Evolutionary conservation across 2,113 vertebrate genomes (phyloP).

Genomic region (Catharus fuscescens): DNA sequence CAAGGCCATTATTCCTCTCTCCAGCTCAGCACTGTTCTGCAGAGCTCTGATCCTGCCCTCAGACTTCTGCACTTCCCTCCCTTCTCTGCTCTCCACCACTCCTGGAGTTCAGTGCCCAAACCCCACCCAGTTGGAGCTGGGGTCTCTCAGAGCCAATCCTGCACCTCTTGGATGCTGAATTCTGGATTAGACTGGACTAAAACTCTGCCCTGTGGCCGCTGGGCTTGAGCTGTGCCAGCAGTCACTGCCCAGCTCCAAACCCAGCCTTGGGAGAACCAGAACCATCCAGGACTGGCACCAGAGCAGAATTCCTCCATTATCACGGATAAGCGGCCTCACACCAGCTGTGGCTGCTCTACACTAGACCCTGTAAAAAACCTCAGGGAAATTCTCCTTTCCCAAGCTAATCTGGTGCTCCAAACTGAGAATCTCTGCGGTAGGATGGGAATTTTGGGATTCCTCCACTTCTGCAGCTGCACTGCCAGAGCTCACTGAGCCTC

Average conservation of each 20-base stretch:
- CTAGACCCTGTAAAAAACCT: not conserved
- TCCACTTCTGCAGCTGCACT: not conserved
- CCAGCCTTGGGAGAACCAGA: not conserved
- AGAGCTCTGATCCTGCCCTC: not conserved
- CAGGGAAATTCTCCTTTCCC: not conserved
- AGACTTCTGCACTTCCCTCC: not conserved
- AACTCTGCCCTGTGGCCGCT: not conserved
- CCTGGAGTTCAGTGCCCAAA: not conserved
- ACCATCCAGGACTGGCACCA: not conserved
- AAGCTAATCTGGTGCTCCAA: not conserved
- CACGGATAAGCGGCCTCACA: not conserved
- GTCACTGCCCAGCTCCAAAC: not conserved
- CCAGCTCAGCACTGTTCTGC: not conserved
- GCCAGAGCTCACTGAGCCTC: not conserved
- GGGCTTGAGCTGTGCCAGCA: not conserved
- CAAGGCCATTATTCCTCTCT: not conserved
- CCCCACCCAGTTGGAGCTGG: fast-evolving
- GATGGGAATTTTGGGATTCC: not conserved
- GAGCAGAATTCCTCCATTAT: not conserved
- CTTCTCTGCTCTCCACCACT: not conserved
- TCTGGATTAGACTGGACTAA: fast-evolving
- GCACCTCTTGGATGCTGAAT: not conserved
- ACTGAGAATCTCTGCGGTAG: not conserved
- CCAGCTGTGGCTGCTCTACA: not conserved
- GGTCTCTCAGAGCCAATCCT: not conserved